Conservation (phyloP, 2,797 vertebrate genomes). For the Acanthurus tractus region DNA sequence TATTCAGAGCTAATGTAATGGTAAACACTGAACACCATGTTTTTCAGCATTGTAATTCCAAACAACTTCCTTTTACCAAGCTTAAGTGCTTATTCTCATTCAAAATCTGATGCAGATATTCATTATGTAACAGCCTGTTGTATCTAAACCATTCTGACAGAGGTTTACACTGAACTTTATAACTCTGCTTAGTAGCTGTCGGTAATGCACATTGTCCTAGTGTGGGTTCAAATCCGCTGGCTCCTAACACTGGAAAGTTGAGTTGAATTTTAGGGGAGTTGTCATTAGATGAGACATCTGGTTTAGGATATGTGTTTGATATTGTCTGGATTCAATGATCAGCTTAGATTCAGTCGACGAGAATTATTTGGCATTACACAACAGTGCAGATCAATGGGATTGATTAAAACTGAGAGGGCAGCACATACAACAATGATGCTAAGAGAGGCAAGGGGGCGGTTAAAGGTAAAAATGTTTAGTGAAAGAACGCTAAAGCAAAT, state of each 20-base stretch:
- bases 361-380: neutral
- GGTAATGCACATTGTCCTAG: neutral
- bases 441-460: neutral
- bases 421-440: neutral
- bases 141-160: neutral
- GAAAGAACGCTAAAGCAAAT: neutral
- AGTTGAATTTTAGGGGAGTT: neutral
- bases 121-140: conserved; percentile 15
- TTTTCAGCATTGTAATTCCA: conserved; percentile 13
- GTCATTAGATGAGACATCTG: neutral
- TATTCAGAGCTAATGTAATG: conserved; percentile 22
- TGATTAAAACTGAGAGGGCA: neutral
- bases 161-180: conserved; percentile 25
- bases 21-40: conserved; percentile 30
- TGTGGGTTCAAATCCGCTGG: neutral
- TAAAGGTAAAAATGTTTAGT: neutral
- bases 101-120: neutral
- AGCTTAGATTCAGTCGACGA: conserved; percentile 11
- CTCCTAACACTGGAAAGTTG: neutral
- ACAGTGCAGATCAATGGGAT: conserved; percentile 32
- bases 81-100: neutral
- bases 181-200: conserved; percentile 15
- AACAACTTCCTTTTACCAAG: conserved; percentile 37
- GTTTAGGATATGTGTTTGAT: conserved; percentile 10
- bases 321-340: conserved; percentile 1